Base-by-base conservation (phyloP, 2,888 invertebrate species). In the Aproaerema taeniolella region DNA sequence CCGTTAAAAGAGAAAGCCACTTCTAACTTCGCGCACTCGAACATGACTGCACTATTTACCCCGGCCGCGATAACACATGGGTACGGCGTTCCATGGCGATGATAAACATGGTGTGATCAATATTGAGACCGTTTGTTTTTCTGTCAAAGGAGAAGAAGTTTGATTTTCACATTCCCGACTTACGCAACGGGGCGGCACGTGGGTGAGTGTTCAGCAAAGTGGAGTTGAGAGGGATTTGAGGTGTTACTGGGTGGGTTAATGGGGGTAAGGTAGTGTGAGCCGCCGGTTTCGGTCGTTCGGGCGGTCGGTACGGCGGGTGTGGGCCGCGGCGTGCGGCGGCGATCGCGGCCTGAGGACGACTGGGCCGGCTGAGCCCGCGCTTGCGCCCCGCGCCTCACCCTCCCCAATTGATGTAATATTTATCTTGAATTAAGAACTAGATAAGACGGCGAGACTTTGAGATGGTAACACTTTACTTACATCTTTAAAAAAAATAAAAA, bases 381-480 rank as follows among this genome's bases (percentile, higher is more conserved):
- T 49, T 50, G 58, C 58, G 55, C 49, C 52, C 62, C 62, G 65
- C 71, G 70, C 73, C 58, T 47, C 50, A 67, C 58, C 70, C 74
- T 63, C 72, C 72, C 78, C 80, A 73, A 82, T 85, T 82, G 82
- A 85, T 83, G 79, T 81, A 82, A 85, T 85, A 85, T 83, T 82
- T 82, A 83, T 85, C 82, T 85, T 77, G 82, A 77, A 82, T 82
- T 83, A 85, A 78, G 72, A 77, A 75, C 75, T 76, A 74, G 79
- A 79, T 78, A 77, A 77, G 75, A 64, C 70, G 68, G 58, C 41
- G 49, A 62, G 58, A 61, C 61, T 62, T 16, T 35, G 10, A 35
- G 35, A 28, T 35, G 15, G 7, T 3, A 7, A 61, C 64, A 51
- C 58, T 58, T 60, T 58, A 47, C 53, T 52, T 46, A 37, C 41